Evolutionary conservation across 2,113 vertebrate genomes (phyloP).

Genomic region (Cyanoliseus patagonus): DNA sequence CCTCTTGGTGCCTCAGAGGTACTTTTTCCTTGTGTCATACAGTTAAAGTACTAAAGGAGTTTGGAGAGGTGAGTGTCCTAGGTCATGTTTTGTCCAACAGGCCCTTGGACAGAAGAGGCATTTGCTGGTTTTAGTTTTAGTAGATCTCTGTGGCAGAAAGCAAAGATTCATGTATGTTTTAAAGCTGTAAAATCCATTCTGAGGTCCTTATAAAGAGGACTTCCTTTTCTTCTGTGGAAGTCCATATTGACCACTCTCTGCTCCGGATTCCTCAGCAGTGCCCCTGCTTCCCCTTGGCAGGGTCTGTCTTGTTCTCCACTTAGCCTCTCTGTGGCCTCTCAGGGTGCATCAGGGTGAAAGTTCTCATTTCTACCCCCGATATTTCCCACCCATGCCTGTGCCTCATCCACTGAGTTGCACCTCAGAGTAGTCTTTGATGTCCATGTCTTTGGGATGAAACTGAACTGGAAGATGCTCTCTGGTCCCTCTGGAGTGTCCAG

Average conservation of each 20-base stretch:
- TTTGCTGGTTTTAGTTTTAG: neutral
- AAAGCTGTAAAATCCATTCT: neutral
- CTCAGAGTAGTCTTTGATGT: neutral
- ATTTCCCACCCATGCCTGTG: neutral
- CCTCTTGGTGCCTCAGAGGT: neutral
- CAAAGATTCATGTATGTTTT: neutral
- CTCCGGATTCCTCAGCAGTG: neutral
- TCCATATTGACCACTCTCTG: neutral
- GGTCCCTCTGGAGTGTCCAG: rapidly evolving
- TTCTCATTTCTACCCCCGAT: neutral
- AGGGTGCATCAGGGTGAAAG: rapidly evolving
- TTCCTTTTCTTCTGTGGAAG: neutral
- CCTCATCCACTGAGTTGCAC: neutral
- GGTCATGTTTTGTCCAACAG: neutral
- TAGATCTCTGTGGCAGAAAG: neutral
- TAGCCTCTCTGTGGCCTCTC: rapidly evolving
- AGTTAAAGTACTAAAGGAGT: neutral
- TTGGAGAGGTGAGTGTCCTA: neutral
- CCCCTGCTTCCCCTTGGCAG: neutral
- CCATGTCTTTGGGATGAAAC: rapidly evolving
- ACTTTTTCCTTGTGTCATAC: neutral
- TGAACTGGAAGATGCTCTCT: neutral
- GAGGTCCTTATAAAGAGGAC: neutral
- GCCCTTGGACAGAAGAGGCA: neutral
- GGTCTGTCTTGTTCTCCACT: rapidly evolving